phyloP scores from a whole-genome alignment of 2,113 vertebrate species.

The Pagrus major region DNA sequence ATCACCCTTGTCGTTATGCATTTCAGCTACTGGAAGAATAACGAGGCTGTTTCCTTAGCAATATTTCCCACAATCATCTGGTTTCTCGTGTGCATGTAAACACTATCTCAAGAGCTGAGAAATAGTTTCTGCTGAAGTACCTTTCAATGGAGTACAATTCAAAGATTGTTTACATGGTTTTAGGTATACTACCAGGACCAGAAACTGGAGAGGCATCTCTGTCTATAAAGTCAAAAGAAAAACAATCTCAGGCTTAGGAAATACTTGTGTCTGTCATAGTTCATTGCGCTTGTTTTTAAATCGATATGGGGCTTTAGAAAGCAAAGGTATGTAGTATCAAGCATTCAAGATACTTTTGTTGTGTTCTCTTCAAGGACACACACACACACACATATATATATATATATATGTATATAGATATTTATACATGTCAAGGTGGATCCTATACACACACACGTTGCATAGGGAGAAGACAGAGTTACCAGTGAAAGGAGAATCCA shows the following conservation, averaged over 20 bases:
- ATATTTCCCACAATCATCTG: background rate
- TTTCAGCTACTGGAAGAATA: background rate
- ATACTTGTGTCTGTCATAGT: background rate
- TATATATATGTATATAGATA: too few species aligned
- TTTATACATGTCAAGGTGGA: background rate
- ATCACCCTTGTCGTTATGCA: background rate
- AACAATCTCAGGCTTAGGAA: background rate
- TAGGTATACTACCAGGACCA: background rate
- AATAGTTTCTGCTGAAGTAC: background rate
- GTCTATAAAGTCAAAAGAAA: too few species aligned
- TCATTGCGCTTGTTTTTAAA: slow-evolving; percentile 17
- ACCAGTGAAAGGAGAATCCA: background rate
- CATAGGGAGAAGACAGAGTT: background rate
- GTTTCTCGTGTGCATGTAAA: background rate
- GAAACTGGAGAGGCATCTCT: background rate
- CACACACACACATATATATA: too few species aligned
- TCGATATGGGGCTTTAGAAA: background rate
- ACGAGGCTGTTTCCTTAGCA: background rate
- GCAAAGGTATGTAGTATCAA: too few species aligned
- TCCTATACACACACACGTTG: background rate
- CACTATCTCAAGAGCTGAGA: slow-evolving; percentile 8
- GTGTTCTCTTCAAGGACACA: background rate
- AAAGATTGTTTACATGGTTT: slow-evolving; percentile 10
- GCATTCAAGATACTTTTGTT: background rate
- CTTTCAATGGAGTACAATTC: background rate